Evolutionary conservation across 2,888 invertebrate species (phyloP).

Genomic region (Salpingus planirostris): DNA sequence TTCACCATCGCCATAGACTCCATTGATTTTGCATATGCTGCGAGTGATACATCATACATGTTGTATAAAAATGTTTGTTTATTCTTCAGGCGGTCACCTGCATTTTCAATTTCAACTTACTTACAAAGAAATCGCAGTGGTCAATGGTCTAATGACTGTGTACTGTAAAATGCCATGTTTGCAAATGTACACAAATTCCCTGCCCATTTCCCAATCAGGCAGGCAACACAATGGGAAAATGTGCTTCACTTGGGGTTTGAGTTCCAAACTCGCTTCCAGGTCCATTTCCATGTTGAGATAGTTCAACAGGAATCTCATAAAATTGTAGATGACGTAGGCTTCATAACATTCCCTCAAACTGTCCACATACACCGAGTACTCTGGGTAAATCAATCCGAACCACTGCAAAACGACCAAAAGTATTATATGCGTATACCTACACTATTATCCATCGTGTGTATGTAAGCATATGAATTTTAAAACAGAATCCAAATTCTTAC

Average conservation of each 20-base stretch:
- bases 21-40: constrained; percentile 75
- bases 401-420: constrained; percentile 47
- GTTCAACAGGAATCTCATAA: constrained; percentile 89
- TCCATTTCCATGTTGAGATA: constrained; percentile 84
- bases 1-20: constrained; percentile 86
- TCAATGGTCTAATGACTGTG: constrained; percentile 82
- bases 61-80: no score
- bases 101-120: constrained; percentile 30
- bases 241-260: constrained; percentile 79
- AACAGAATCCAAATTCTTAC: constrained; percentile 48
- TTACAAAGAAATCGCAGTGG: constrained; percentile 84
- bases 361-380: constrained; percentile 86
- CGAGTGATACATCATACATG: not conserved
- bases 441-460: not conserved
- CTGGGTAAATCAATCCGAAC: constrained; percentile 80
- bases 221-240: constrained; percentile 88
- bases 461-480: no score
- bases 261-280: constrained; percentile 69
- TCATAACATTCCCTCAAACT: constrained; percentile 93
- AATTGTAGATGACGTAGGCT: constrained; percentile 96
- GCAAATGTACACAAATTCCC: constrained; percentile 87
- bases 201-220: constrained; percentile 90
- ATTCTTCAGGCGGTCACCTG: no score
- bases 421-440: not conserved
- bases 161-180: constrained; percentile 96